Evolutionary conservation across 2,113 vertebrate genomes (phyloP).

Genomic region (Tiliqua scincoides): DNA sequence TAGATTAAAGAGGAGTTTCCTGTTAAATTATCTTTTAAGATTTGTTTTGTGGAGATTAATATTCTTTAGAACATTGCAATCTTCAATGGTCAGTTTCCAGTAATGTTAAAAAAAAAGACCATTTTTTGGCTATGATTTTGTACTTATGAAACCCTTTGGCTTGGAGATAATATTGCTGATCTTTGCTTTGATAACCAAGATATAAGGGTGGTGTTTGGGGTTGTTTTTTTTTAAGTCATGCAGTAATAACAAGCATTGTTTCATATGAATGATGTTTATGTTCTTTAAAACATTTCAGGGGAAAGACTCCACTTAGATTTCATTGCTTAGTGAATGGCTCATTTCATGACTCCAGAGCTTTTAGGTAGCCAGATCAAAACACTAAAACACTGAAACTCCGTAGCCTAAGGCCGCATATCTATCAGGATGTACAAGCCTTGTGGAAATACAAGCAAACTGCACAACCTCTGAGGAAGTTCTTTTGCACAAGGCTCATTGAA

Average conservation of each 20-base stretch:
- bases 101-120: constrained; percentile 14
- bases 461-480: not conserved
- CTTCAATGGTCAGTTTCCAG: constrained; percentile 48
- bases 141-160: constrained; percentile 25
- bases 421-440: not conserved
- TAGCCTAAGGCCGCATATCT: not conserved
- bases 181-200: constrained; percentile 26
- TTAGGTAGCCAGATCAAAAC: not conserved
- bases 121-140: constrained; percentile 39
- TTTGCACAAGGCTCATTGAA: not conserved
- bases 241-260: not conserved
- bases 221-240: not conserved
- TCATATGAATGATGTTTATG: not conserved
- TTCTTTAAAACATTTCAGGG: not conserved
- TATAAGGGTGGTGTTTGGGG: not conserved
- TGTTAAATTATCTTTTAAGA: constrained; percentile 8
- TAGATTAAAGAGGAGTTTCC: constrained; percentile 55
- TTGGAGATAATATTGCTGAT: constrained; percentile 41
- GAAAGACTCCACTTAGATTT: not conserved
- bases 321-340: not conserved
- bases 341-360: not conserved
- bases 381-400: not conserved
- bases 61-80: constrained; percentile 27
- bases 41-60: constrained; percentile 31
- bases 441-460: not conserved